Conservation (phyloP, 2,888 invertebrate species). For the Mesopsocus fuscifrons region DNA sequence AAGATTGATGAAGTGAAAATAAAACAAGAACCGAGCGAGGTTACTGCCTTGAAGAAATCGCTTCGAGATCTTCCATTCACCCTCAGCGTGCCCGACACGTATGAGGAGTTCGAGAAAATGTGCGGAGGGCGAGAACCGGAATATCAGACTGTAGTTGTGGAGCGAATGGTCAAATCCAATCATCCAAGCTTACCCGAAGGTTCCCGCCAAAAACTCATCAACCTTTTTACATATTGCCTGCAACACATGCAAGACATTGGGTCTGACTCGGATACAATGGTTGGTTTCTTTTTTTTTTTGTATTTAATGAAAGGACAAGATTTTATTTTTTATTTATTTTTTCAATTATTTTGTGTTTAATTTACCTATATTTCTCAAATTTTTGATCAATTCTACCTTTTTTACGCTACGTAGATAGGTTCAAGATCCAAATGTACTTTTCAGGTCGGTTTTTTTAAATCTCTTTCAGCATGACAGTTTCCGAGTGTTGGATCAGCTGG, state of each 20-base stretch:
- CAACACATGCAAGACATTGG: slow-evolving; percentile 51
- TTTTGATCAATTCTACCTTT: too few species aligned
- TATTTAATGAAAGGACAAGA: background rate
- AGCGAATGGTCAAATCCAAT: slow-evolving; percentile 71
- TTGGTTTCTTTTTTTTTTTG: slow-evolving; percentile 31
- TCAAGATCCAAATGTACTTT: too few species aligned
- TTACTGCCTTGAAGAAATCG: background rate
- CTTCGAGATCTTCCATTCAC: slow-evolving; percentile 26
- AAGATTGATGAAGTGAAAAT: too few species aligned
- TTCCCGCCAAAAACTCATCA: slow-evolving; percentile 56
- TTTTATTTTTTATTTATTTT: too few species aligned
- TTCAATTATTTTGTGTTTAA: too few species aligned
- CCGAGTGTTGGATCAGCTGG: slow-evolving; percentile 23
- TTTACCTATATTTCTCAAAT: too few species aligned
- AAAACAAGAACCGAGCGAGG: too few species aligned
- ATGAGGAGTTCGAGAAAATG: slow-evolving; percentile 40
- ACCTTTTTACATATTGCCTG: slow-evolving; percentile 54
- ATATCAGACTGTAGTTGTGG: slow-evolving; percentile 50
- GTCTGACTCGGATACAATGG: slow-evolving; percentile 10
- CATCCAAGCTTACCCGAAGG: slow-evolving; percentile 60
- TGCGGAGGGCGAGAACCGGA: slow-evolving; percentile 37
- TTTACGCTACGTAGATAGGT: too few species aligned
- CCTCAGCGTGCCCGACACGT: slow-evolving; percentile 37
- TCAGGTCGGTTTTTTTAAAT: too few species aligned
- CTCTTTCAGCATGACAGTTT: too few species aligned